Evolutionary conservation across 2,888 invertebrate genomes (phyloP), one percentile per base, ranked within the genome.

Genomic region (Drosophila seclusa): DNA sequence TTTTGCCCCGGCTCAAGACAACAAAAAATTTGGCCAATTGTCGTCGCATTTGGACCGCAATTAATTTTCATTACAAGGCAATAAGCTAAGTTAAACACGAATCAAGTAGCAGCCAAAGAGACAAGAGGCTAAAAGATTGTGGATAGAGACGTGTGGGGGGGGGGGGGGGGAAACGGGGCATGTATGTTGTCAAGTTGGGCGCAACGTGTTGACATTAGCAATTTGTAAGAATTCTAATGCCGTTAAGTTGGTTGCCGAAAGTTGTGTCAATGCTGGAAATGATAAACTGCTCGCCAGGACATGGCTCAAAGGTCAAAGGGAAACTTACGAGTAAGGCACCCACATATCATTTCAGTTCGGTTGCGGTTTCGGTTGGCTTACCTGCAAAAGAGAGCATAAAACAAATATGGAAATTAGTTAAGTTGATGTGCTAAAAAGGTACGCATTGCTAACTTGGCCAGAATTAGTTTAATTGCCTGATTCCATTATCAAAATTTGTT

Each of bases 21-120:
- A 53, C 16, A 45, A 21, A 16, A 21, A 21, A 27, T 16, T 0
- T 67, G 50, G 61, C 54, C 63, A 67, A 71, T 63, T 75, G 76
- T 70, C 65, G 78, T 63, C 50, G 60, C 65, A 50, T 57, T 73
- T 81, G 63, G 80, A 74, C 78, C 80, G 80, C 85, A 87, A 86
- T 86, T 86, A 86, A 86, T 86, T 87, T 86, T 85, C 87, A 86
- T 87, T 85, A 86, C 85, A 76, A 63, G 77, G 85, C 85, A 86
- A 85, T 87, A 85, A 86, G 79, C 83, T 68, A 81, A 85, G 85
- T 87, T 87, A 85, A 87, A 81, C 79, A 81, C 87, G 85, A 78
- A 85, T 87, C 82, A 85, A 82, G 82, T 60, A 49, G 73, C 58
- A 50, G 21, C 68, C 57, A 24, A 36, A 21, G 31, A 54, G 36